Conservation (phyloP, 2,113 vertebrate genomes). For the Pavo muticus region DNA sequence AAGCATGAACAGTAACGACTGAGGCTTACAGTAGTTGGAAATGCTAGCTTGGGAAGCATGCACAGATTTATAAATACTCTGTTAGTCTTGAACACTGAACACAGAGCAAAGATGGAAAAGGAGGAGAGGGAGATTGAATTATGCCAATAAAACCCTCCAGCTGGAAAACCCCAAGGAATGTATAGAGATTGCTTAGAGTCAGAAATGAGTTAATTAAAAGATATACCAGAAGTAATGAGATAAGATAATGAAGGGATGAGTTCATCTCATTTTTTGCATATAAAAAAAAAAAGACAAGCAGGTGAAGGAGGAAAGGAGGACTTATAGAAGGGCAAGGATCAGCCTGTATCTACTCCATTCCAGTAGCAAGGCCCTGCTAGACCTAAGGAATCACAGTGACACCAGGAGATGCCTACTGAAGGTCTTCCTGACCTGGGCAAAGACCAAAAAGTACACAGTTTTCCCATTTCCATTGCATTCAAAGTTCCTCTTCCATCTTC, state of each 20-base stretch:
- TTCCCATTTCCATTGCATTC: background rate
- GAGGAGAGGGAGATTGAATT: background rate
- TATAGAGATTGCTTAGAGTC: background rate
- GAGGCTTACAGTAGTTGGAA: background rate
- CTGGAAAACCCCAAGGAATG: slow-evolving; percentile 23
- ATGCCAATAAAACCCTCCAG: background rate
- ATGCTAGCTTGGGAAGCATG: background rate
- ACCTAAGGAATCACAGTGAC: background rate
- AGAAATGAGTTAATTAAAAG: slow-evolving; percentile 32
- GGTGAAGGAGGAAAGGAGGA: background rate
- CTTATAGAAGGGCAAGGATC: background rate
- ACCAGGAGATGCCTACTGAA: background rate
- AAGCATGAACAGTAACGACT: rapidly evolving
- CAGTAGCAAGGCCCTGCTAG: background rate
- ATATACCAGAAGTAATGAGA: background rate
- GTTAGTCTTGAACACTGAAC: background rate
- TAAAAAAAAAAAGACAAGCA: background rate
- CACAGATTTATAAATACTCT: background rate
- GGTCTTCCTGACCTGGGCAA: background rate
- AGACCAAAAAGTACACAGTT: background rate
- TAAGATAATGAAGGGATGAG: background rate
- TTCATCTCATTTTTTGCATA: background rate
- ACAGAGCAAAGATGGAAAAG: slow-evolving; percentile 3
- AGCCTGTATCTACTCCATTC: background rate
- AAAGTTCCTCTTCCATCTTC: background rate